Conservation (phyloP, 2,113 vertebrate species). For the Sclerurus mexicanus region DNA sequence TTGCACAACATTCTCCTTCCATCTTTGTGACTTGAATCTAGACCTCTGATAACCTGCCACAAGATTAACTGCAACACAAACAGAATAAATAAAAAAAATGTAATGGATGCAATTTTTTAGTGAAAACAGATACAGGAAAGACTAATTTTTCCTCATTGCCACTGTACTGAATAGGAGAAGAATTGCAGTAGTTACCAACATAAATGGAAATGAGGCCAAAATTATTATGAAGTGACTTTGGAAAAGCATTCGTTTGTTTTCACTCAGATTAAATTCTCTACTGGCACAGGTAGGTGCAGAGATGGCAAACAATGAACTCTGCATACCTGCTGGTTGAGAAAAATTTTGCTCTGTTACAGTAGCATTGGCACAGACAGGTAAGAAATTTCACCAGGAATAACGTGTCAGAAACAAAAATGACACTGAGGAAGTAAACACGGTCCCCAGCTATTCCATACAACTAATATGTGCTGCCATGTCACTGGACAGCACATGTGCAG, state of each 20-base stretch:
- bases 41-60: not conserved
- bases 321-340: not conserved
- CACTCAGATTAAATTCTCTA: not conserved
- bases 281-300: not conserved
- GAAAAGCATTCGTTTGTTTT: not conserved
- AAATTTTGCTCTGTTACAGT: not conserved
- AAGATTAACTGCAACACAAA: not conserved
- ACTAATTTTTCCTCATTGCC: not conserved
- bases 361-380: not conserved
- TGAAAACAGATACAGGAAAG: not conserved
- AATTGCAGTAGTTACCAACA: not conserved
- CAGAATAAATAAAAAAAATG: not conserved
- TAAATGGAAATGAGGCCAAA: not conserved
- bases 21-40: not conserved
- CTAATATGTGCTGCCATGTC: not conserved
- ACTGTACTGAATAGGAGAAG: not conserved
- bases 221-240: not conserved
- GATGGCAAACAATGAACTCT: not conserved
- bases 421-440: not conserved
- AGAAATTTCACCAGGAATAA: not conserved
- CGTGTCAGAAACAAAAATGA: rapidly evolving
- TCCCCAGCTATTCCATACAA: not conserved
- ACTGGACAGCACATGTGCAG: not conserved
- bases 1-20: not conserved
- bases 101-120: not conserved